Base-by-base conservation (phyloP, 2,113 vertebrate species). In the Camarhynchus parvulus region DNA sequence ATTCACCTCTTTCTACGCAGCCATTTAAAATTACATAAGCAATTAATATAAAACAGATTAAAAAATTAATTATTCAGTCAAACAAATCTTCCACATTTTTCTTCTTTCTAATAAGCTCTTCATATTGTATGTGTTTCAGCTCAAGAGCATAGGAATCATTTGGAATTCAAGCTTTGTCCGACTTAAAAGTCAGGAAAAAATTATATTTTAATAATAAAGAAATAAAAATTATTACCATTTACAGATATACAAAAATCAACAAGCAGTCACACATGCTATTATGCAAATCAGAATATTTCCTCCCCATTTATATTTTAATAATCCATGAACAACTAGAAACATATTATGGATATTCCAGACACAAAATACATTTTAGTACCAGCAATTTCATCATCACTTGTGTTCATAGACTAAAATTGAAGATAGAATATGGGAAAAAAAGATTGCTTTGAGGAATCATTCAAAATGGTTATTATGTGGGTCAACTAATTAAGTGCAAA, bases 1-100 rank as follows among this genome's bases (percentile, higher is more conserved):
- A 56, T 96, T 83, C 89, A 93, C 33, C n/a, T 93, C 31, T 92
- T 92, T 93, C 93, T 96, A 55, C 24, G 41, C 59, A 83, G 83
- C 61, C 78, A 94, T 93, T 98, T 97, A 95, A 97, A 97, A 94
- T 95, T 95, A 93, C 87, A 93, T 79, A 91, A 96, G 81, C 44
- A 94, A 91, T 95, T 96, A 97, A 95, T 97, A 96, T 96, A 93
- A 97, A 97, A 95, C 87, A 97, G 85, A 81, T 92, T 87, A 87
- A 96, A 97, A 78, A 75, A 92, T 82, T 94, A 97, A 96, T 96
- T 94, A 97, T 96, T 97, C 90, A 95, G 15, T 91, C 75, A 83
- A 96, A 94, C 49, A 62, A 30, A 94, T 95, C 83, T 94, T 96
- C 94, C 80, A 90, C 37, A 80, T 46, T 85, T 93, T 94, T 95